Evolutionary conservation across 2,888 invertebrate species (phyloP).

Genomic region (Nomada lathburiana): DNA sequence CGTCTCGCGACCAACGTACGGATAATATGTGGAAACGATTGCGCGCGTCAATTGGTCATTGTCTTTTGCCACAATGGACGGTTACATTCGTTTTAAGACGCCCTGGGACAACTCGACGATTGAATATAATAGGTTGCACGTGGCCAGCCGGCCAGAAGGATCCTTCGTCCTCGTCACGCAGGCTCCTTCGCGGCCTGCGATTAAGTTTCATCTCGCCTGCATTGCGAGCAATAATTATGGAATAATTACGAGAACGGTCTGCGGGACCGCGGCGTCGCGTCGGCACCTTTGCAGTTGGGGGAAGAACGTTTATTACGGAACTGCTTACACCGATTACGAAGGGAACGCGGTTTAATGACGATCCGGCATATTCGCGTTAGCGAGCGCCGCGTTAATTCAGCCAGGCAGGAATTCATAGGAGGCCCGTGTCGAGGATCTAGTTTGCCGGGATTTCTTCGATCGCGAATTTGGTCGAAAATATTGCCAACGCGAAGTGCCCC

Average conservation of each 20-base stretch:
- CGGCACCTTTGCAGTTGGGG: constrained; percentile 8
- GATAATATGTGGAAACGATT: constrained; percentile 54
- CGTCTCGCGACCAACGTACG: constrained; percentile 23
- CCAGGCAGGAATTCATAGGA: not conserved
- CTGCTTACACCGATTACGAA: constrained; percentile 35
- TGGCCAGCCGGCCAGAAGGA: constrained; percentile 45
- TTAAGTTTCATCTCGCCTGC: constrained; percentile 65
- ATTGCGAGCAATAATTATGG: constrained; percentile 61
- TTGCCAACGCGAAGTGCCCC: too few species aligned
- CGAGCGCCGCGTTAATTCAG: not conserved
- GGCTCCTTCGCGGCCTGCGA: too few species aligned
- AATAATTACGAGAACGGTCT: constrained; percentile 61
- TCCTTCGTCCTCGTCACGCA: constrained; percentile 49
- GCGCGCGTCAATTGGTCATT: constrained; percentile 64
- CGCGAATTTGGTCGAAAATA: too few species aligned
- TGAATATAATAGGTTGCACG: constrained; percentile 56
- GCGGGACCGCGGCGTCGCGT: constrained; percentile 14
- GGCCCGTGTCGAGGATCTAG: not conserved
- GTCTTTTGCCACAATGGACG: constrained; percentile 59
- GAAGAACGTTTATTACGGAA: constrained; percentile 54
- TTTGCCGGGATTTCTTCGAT: not conserved
- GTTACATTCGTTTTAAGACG: constrained; percentile 45
- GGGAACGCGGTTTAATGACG: constrained; percentile 5
- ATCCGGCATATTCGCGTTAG: not conserved
- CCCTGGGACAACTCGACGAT: constrained; percentile 4